Evolutionary conservation across 2,888 invertebrate genomes (phyloP).

Genomic region (Tethea ocularis): DNA sequence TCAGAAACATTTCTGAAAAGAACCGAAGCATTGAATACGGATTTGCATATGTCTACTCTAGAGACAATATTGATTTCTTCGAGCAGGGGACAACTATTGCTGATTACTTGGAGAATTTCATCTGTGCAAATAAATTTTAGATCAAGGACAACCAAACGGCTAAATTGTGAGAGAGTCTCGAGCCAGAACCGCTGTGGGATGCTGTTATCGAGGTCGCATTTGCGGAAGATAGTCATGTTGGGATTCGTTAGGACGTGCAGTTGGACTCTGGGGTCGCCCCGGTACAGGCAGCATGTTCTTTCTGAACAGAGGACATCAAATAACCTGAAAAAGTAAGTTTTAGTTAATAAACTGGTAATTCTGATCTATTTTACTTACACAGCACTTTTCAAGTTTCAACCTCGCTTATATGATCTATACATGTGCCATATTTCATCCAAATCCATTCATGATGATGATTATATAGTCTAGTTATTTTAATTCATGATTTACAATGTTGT

Average conservation of each 20-base stretch:
- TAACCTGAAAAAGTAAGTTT: conserved; percentile 62
- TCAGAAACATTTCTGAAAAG: conserved; percentile 77
- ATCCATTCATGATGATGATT: too few species aligned
- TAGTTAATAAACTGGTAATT: neutral
- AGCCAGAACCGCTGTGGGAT: conserved; percentile 74
- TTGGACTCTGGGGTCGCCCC: conserved; percentile 73
- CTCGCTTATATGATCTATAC: too few species aligned
- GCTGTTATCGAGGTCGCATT: conserved; percentile 74
- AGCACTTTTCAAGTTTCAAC: too few species aligned
- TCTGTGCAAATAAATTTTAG: conserved; percentile 80
- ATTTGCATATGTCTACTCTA: conserved; percentile 74
- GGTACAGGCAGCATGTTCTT: conserved; percentile 69
- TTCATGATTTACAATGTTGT: too few species aligned
- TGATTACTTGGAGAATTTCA: conserved; percentile 74
- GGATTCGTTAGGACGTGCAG: conserved; percentile 74
- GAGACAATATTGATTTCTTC: conserved; percentile 80
- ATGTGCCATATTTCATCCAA: too few species aligned
- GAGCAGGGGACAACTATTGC: conserved; percentile 63
- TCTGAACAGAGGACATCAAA: conserved; percentile 80
- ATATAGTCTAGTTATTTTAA: too few species aligned
- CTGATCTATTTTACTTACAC: too few species aligned
- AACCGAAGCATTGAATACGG: conserved; percentile 76
- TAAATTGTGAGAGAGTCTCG: conserved; percentile 61
- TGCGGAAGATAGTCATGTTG: conserved; percentile 73
- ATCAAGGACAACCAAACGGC: conserved; percentile 68